Conservation (phyloP, 2,113 vertebrate species). For the Cochlearius cochlearius region DNA sequence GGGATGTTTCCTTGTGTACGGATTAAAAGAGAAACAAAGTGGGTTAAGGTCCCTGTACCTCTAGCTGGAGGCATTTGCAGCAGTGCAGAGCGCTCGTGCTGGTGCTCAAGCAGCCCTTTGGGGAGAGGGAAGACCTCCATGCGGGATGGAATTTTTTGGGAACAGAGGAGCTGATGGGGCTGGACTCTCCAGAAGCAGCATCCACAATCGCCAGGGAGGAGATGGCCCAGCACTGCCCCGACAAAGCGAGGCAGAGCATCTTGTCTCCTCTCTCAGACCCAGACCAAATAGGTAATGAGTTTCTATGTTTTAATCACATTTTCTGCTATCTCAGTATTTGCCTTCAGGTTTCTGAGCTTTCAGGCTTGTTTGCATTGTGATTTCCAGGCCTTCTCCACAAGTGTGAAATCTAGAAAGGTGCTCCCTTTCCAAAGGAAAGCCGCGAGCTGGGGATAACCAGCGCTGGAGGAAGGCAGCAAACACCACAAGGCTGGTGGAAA, state of each 20-base stretch:
- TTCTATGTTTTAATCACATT: background rate
- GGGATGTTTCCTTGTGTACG: background rate
- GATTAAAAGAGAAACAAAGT: background rate
- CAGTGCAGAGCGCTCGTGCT: background rate
- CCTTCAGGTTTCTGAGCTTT: background rate
- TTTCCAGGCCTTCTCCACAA: background rate
- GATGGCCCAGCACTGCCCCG: background rate
- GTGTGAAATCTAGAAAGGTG: background rate
- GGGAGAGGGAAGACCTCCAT: background rate
- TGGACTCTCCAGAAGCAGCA: background rate
- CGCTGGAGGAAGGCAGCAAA: background rate
- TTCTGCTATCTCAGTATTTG: background rate
- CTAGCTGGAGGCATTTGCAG: background rate
- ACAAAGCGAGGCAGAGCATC: background rate
- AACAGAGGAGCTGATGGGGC: background rate
- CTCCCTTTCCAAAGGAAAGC: background rate
- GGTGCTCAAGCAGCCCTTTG: background rate
- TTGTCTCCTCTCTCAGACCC: background rate
- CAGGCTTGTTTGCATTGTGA: background rate
- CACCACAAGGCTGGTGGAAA: background rate
- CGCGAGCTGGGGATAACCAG: rapidly evolving
- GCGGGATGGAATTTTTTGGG: background rate
- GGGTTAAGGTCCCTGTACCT: background rate
- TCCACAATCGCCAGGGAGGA: background rate
- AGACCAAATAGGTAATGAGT: background rate